phyloP scores from a whole-genome alignment of 2,888 invertebrate species.

The Eupeodes latifasciatus region DNA sequence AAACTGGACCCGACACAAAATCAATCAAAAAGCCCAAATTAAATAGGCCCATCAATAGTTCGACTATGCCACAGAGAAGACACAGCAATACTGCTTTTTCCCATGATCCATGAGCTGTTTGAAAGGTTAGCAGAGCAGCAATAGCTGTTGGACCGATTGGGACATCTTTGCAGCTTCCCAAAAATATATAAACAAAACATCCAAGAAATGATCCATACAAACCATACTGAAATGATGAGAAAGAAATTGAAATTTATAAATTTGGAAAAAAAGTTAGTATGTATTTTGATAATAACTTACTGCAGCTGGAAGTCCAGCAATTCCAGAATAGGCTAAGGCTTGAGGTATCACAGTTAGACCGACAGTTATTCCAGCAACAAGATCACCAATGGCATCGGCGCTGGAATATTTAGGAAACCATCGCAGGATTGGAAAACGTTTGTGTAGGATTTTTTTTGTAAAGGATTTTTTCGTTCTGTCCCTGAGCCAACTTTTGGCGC shows the following conservation, averaged over 20 bases:
- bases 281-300: constrained; percentile 81
- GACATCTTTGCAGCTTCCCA: constrained; percentile 96
- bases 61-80: constrained; percentile 90
- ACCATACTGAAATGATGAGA: constrained; percentile 89
- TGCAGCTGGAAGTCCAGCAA: constrained; percentile 90
- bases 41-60: constrained; percentile 92
- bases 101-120: constrained; percentile 88
- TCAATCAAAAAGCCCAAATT: constrained; percentile 94
- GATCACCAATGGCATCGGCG: constrained; percentile 91
- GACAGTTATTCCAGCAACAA: constrained; percentile 96
- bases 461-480: constrained; percentile 85
- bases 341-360: constrained; percentile 97
- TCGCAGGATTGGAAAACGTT: constrained; percentile 89
- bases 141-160: constrained; percentile 97
- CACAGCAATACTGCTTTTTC: constrained; percentile 89
- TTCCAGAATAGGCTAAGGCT: constrained; percentile 92
- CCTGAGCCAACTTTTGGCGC: constrained; percentile 83
- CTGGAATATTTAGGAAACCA: constrained; percentile 92
- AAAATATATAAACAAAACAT: constrained; percentile 94
- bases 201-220: constrained; percentile 97
- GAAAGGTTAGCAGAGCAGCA: constrained; percentile 93
- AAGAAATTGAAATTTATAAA: not conserved
- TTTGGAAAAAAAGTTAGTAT: not conserved
- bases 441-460: constrained; percentile 89
- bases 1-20: constrained; percentile 95